Evolutionary conservation across 92 coral and sea anemone species (phyloP).

Genomic region (Phenganax stokvisi): DNA sequence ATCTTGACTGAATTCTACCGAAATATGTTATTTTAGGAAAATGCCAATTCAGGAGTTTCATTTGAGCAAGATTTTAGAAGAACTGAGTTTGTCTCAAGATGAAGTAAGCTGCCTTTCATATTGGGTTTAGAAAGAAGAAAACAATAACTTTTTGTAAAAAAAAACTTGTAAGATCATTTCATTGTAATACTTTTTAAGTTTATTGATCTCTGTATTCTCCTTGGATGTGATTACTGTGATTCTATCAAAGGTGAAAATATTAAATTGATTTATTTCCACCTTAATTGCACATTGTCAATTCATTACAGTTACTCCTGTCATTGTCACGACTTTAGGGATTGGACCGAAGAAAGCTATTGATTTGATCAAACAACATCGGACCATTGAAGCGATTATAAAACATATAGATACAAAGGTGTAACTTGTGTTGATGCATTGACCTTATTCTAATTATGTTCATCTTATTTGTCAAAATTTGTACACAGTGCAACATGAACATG

Average conservation of each 20-base stretch:
- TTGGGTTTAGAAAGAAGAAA: neutral
- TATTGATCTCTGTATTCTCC: constrained; percentile 86
- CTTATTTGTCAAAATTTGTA: too few species aligned
- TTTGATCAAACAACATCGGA: constrained; percentile 68
- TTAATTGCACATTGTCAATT: neutral
- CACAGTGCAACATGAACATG: too few species aligned
- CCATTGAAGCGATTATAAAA: constrained; percentile 75
- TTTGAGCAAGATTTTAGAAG: constrained; percentile 63
- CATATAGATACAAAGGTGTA: constrained; percentile 73
- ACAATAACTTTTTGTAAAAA: neutral
- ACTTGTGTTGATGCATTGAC: neutral
- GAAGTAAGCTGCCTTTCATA: constrained; percentile 58
- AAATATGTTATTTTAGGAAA: constrained; percentile 49
- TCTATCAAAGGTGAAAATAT: constrained; percentile 72
- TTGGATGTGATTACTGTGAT: constrained; percentile 97
- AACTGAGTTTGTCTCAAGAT: constrained; percentile 71
- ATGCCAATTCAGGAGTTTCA: constrained; percentile 93
- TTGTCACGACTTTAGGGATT: constrained; percentile 51
- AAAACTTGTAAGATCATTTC: constrained; percentile 5
- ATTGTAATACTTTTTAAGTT: constrained; percentile 55
- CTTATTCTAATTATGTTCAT: too few species aligned
- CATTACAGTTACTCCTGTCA: neutral
- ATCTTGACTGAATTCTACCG: too few species aligned
- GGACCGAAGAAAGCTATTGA: constrained; percentile 98
- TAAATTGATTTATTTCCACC: constrained; percentile 5